These are phyloP conservation scores for Steinernema hermaphroditum DNA, from an alignment of 2,888 invertebrate genomes.

Conservation along the genomic window DNA sequence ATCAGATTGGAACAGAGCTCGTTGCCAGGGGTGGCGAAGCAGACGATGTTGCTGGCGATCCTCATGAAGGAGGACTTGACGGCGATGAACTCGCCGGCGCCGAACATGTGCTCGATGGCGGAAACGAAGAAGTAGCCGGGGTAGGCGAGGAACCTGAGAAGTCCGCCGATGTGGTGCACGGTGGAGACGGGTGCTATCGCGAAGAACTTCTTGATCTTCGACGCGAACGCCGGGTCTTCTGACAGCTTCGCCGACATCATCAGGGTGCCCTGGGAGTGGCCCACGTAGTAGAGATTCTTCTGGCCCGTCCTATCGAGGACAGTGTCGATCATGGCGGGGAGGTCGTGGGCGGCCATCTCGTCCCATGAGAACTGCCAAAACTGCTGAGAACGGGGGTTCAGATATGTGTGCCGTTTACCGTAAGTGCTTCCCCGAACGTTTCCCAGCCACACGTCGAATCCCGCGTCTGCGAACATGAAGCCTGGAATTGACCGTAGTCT, in stretches of 20 bases:
- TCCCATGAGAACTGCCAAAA: conserved; percentile 72
- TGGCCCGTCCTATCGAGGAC: conserved; percentile 72
- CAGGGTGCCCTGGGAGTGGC: conserved; percentile 81
- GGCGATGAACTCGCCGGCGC: background rate
- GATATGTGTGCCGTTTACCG: conserved; percentile 70
- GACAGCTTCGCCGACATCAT: background rate
- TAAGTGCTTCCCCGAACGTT: conserved; percentile 82
- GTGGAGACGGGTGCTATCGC: conserved; percentile 15
- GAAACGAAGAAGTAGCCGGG: background rate
- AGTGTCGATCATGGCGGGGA: conserved; percentile 82
- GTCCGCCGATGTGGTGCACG: background rate
- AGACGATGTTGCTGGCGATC: background rate
- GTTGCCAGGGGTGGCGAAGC: background rate
- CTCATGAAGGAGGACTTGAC: background rate
- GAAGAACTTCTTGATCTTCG: conserved; percentile 4
- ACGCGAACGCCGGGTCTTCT: background rate
- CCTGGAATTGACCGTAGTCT: conserved; percentile 33
- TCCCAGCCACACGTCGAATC: conserved; percentile 80
- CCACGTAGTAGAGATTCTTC: conserved; percentile 76
- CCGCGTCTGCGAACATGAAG: conserved; percentile 67
- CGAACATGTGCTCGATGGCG: background rate
- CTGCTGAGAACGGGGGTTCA: background rate
- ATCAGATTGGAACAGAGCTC: background rate
- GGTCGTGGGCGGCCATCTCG: conserved; percentile 81
- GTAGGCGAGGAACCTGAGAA: background rate